Evolutionary conservation across 2,888 invertebrate species (phyloP).

Genomic region (Schrankia costaestrigalis): DNA sequence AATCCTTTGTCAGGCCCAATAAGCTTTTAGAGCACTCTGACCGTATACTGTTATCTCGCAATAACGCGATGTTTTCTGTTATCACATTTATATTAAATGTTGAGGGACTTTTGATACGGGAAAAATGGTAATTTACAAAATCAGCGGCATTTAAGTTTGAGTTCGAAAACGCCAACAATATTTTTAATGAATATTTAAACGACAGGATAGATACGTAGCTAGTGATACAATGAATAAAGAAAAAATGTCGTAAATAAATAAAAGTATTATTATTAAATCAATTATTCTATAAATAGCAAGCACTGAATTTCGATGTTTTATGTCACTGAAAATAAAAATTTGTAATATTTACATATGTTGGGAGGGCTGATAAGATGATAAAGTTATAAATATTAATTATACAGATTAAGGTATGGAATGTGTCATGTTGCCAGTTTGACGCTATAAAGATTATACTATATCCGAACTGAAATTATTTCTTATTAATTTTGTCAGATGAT

Average conservation of each 20-base stretch:
- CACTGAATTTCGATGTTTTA: conserved; percentile 78
- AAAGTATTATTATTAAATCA: conserved; percentile 42
- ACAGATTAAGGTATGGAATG: conserved; percentile 22
- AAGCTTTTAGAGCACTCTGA: conserved; percentile 30
- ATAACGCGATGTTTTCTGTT: conserved; percentile 20
- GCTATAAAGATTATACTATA: too few relatives aligned
- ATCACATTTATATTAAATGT: conserved; percentile 26
- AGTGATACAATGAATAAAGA: conserved; percentile 29
- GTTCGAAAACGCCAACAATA: too few relatives aligned
- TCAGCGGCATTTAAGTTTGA: conserved; percentile 9
- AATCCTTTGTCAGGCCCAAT: conserved; percentile 30
- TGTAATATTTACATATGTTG: conserved; percentile 72
- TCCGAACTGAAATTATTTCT: too few relatives aligned
- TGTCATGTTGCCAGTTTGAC: conserved; percentile 26
- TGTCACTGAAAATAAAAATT: conserved; percentile 62
- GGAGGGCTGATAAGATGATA: conserved; percentile 37
- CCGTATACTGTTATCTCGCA: conserved; percentile 19
- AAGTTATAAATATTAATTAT: conserved; percentile 29
- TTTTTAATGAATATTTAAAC: conserved; percentile 1
- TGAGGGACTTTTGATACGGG: conserved; percentile 14
- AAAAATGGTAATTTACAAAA: conserved; percentile 6
- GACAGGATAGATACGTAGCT: conserved; percentile 13
- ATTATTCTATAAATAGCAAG: conserved; percentile 67
- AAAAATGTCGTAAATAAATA: conserved; percentile 22
- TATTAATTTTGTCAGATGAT: too few relatives aligned